Evolutionary conservation across 2,888 invertebrate species (phyloP).

Genomic region (Loripinus fragilis): DNA sequence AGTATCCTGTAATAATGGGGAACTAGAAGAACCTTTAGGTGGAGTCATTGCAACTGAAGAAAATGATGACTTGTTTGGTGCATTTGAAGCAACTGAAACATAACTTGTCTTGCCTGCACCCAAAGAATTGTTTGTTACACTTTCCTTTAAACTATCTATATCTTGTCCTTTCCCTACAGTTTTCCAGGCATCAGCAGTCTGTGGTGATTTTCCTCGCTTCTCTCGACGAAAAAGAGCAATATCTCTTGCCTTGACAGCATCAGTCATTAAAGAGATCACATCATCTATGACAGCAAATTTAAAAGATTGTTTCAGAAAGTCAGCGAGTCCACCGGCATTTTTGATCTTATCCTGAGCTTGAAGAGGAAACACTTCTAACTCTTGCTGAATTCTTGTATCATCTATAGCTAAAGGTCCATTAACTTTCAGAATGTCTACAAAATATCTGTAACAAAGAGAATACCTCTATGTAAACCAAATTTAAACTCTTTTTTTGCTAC

Average conservation of each 20-base stretch:
- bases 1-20: background rate
- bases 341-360: slow-evolving; percentile 68
- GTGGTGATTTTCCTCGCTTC: slow-evolving; percentile 27
- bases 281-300: slow-evolving; percentile 72
- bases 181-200: slow-evolving; percentile 57
- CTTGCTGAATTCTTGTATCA: slow-evolving; percentile 59
- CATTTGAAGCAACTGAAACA: background rate
- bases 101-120: background rate
- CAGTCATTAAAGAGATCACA: slow-evolving; percentile 65
- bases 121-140: slow-evolving; percentile 29
- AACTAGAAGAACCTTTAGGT: background rate
- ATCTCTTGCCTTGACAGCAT: slow-evolving; percentile 61
- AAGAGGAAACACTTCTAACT: slow-evolving; percentile 65
- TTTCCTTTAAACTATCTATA: slow-evolving; percentile 50
- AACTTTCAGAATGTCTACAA: slow-evolving; percentile 64
- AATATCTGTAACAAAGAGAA: slow-evolving; percentile 61
- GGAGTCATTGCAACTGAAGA: background rate
- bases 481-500: no score
- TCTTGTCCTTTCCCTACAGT: slow-evolving; percentile 56
- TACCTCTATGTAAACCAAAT: no score
- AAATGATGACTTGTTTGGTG: background rate
- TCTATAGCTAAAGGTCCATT: slow-evolving; percentile 67
- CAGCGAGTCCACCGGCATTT: slow-evolving; percentile 62
- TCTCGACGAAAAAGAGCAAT: slow-evolving; percentile 52
- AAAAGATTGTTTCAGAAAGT: slow-evolving; percentile 64